Percentiles rank a stretch among this genome's conserved stretches.
These are phyloP conservation scores for Budorcas taxicolor DNA, from an alignment of 2,113 vertebrate species.

Conservation along the genomic window DNA sequence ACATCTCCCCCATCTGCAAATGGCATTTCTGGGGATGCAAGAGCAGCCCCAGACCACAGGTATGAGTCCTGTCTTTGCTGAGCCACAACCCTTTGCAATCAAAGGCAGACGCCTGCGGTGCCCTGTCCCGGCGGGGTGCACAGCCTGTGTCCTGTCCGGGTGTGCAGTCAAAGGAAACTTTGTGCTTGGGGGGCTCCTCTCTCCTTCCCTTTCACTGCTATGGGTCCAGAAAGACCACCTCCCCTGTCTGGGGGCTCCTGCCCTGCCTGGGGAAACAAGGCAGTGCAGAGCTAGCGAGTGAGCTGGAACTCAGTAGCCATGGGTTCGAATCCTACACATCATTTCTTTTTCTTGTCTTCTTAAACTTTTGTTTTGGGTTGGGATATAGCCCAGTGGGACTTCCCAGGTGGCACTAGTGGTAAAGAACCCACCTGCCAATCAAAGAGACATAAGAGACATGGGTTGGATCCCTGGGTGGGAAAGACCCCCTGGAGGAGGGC, in stretches of 20 bases:
- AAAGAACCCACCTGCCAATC: background rate
- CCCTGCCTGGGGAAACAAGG: background rate
- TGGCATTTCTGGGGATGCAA: slow-evolving; percentile 54
- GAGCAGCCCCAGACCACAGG: slow-evolving; percentile 61
- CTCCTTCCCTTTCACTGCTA: background rate
- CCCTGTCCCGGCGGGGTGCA: background rate
- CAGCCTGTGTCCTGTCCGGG: background rate
- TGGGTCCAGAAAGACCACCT: background rate
- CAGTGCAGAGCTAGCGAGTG: rapidly evolving
- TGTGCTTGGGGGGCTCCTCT: background rate
- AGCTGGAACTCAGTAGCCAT: background rate
- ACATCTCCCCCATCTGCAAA: slow-evolving; percentile 59
- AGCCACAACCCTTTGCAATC: background rate
- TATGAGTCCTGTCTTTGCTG: slow-evolving; percentile 69
- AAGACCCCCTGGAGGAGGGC: background rate
- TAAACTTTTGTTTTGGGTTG: background rate
- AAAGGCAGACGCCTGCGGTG: background rate
- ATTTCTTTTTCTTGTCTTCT: background rate
- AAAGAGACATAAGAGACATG: background rate
- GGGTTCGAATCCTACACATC: background rate
- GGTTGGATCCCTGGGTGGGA: background rate
- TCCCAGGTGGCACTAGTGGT: background rate
- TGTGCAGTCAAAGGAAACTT: background rate
- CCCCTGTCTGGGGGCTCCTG: background rate
- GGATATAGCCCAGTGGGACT: background rate